Evolutionary conservation across 2,888 invertebrate species (phyloP).

Genomic region (Drosophila macrospina): DNA sequence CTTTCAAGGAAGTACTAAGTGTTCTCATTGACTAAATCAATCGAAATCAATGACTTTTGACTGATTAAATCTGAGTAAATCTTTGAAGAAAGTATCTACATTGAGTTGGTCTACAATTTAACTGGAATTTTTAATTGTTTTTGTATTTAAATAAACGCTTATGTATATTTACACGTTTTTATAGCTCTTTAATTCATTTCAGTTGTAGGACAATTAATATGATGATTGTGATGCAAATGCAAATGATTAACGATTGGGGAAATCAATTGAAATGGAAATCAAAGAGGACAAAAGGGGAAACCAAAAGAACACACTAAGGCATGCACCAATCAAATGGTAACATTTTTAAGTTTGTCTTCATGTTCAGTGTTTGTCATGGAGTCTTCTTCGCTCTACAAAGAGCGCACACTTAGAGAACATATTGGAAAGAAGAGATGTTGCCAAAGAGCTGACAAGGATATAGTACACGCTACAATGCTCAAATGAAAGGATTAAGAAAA

Average conservation of each 20-base stretch:
- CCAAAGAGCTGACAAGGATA: slow-evolving; percentile 31
- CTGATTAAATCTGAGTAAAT: neutral
- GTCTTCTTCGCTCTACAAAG: slow-evolving; percentile 15
- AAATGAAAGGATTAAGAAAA: slow-evolving; percentile 10
- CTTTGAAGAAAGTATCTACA: neutral
- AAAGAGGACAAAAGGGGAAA: slow-evolving; percentile 15
- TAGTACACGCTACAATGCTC: slow-evolving; percentile 47
- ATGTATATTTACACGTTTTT: slow-evolving; percentile 76
- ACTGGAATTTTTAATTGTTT: slow-evolving; percentile 1
- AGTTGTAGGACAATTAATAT: slow-evolving; percentile 45
- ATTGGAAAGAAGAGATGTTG: slow-evolving; percentile 21
- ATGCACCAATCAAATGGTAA: slow-evolving; percentile 56
- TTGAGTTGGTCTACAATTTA: slow-evolving; percentile 25
- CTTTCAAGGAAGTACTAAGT: slow-evolving; percentile 2
- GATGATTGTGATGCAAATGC: slow-evolving; percentile 47
- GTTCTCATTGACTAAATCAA: slow-evolving; percentile 31
- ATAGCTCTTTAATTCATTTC: slow-evolving; percentile 20
- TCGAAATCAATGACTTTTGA: no score
- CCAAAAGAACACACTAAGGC: slow-evolving; percentile 34
- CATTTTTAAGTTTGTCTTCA: neutral
- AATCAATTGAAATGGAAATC: slow-evolving; percentile 36
- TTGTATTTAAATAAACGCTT: slow-evolving; percentile 47
- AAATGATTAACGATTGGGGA: slow-evolving; percentile 32
- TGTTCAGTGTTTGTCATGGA: neutral
- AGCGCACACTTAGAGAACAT: slow-evolving; percentile 32